Evolutionary conservation across 2,797 vertebrate genomes (phyloP), one percentile per base, ranked within the genome.

Genomic region (Sternarchorhynchus goeldii): DNA sequence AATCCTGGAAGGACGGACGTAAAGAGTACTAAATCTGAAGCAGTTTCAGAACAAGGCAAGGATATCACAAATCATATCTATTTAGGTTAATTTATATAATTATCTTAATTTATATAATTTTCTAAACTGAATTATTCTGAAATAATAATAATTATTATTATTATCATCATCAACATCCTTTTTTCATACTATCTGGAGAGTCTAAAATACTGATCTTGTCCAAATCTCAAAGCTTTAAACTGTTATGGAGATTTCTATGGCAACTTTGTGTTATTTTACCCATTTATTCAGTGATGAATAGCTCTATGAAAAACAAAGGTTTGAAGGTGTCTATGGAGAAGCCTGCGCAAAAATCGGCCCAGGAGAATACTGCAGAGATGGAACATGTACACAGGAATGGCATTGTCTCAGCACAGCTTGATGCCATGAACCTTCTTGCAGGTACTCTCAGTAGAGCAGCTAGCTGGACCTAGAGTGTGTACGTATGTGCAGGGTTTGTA

Each of bases 361-460:
- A 71, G 21, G 67, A 83, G 17, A 73, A 41, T 1, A 6, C 36
- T 7, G 79, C 73, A 32, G 18, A 66, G 17, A 5, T 32, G 0
- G 34, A 85, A 0, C 0, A 73, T 0, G 20, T 73, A 2, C 79
- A 57, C 73, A 88, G 75, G 45, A 75, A 67, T 0, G 77, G 81
- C 0, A 2, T 70, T 53, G 88, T 90, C 45, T 88, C 82, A 0
- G 65, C 89, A 20, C 88, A 93, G 55, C 77, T 95, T 21, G 81
- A 67, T 1, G 45, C 90, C 1, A 80, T 89, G 82, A 65, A 83
- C 2, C 91, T 96, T 8, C 86, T 95, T 2, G 90, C 93, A 82
- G 95, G 95, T 95, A 81, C 84, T 77, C 29, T 25, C 10, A 17
- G n/a, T 29, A 64, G 56, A 45, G 60, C 41, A 56, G 29, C 50